Conservation (phyloP, 2,888 invertebrate species). For the Thera obeliscata region DNA sequence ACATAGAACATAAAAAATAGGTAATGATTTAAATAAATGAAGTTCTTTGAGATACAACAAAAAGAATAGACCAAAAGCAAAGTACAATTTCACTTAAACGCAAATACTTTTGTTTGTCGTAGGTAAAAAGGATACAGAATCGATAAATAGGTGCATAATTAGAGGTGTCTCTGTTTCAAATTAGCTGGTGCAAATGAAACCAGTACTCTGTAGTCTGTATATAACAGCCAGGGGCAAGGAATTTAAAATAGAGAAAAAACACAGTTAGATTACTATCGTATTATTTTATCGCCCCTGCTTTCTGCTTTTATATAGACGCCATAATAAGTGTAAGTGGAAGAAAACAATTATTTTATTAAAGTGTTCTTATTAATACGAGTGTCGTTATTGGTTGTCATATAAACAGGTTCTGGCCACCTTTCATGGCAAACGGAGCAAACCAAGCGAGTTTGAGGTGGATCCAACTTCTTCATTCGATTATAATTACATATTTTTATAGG, state of each 20-base stretch:
- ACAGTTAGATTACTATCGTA: slow-evolving; percentile 28
- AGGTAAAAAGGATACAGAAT: slow-evolving; percentile 2
- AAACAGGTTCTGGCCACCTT: slow-evolving; percentile 60
- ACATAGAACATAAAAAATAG: neutral
- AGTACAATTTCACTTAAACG: neutral
- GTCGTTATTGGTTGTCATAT: slow-evolving; percentile 59
- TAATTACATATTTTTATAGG: slow-evolving; percentile 17
- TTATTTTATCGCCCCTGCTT: slow-evolving; percentile 28
- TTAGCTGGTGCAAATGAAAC: slow-evolving; percentile 34
- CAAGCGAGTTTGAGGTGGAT: slow-evolving; percentile 22
- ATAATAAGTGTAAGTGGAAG: slow-evolving; percentile 34
- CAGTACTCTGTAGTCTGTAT: slow-evolving; percentile 7
- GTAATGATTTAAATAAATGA: neutral
- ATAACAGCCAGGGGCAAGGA: slow-evolving; percentile 32
- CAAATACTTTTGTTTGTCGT: neutral
- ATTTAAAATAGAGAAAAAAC: slow-evolving; percentile 27
- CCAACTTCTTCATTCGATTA: slow-evolving; percentile 20
- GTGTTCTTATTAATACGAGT: slow-evolving; percentile 56
- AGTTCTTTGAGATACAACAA: neutral
- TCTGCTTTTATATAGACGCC: slow-evolving; percentile 15
- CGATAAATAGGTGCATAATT: slow-evolving; percentile 14
- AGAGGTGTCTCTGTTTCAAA: slow-evolving; percentile 32
- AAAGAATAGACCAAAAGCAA: neutral
- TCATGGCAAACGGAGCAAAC: slow-evolving; percentile 42
- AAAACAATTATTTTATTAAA: slow-evolving; percentile 49